phyloP scores from a whole-genome alignment of 2,888 invertebrate species.

The Seira musarum region DNA sequence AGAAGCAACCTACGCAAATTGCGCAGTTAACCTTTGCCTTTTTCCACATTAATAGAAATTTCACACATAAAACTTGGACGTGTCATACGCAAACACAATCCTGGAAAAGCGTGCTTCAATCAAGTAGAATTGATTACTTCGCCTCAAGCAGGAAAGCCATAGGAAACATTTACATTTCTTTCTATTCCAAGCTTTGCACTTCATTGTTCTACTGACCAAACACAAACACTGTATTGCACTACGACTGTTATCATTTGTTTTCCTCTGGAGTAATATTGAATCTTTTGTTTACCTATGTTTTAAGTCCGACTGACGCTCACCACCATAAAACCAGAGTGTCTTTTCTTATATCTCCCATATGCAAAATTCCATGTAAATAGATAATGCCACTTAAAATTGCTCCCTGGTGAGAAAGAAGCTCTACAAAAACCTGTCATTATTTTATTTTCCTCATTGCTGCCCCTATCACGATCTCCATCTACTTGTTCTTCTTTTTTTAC shows the following conservation, averaged over 20 bases:
- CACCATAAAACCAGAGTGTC: background rate
- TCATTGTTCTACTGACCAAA: background rate
- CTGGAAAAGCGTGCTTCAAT: background rate
- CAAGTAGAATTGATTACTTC: background rate
- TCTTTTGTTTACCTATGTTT: background rate
- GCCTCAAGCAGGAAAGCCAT: background rate
- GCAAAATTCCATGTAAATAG: conserved; percentile 47
- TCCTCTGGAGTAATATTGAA: background rate
- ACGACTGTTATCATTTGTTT: background rate
- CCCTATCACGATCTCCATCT: background rate
- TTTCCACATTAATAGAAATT: background rate
- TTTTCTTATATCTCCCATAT: conserved; percentile 18
- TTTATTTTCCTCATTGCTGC: conserved; percentile 16
- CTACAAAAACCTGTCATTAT: conserved; percentile 40
- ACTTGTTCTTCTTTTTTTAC: background rate
- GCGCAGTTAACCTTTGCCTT: background rate
- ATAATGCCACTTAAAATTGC: conserved; percentile 47
- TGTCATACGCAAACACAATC: background rate
- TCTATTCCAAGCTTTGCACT: too few species aligned
- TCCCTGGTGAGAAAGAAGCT: conserved; percentile 23
- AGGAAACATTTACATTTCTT: background rate
- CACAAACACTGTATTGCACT: background rate
- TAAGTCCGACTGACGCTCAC: background rate
- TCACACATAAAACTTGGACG: background rate
- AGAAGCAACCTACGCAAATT: background rate